A percentile compares a stretch with the other conserved stretches of the same genome.
Evolutionary conservation across 2,113 vertebrate species (phyloP).

Genomic region (Pyxicephalus adspersus): DNA sequence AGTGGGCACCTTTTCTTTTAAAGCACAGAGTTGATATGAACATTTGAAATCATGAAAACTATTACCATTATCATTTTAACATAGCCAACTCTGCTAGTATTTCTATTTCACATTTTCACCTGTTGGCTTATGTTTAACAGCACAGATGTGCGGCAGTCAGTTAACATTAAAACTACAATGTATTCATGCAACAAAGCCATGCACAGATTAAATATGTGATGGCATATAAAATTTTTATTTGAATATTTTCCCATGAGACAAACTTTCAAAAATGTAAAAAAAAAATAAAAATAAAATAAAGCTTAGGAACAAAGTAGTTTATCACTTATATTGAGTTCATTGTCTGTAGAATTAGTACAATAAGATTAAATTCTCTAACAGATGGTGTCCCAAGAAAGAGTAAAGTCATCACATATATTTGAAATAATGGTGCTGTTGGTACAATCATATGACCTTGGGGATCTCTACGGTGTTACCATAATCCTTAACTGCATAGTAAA

Average conservation of each 20-base stretch:
- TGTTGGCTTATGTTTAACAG: too few species aligned
- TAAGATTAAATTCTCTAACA: slow-evolving; percentile 39
- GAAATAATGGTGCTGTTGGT: slow-evolving; percentile 13
- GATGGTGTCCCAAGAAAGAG: slow-evolving; percentile 39
- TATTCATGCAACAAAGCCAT: too few species aligned
- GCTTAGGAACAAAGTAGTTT: neutral
- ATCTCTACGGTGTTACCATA: neutral
- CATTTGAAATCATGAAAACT: too few species aligned
- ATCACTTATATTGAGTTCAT: slow-evolving; percentile 1
- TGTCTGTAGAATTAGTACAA: slow-evolving; percentile 15
- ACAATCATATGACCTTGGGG: slow-evolving; percentile 36
- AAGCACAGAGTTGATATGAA: too few species aligned
- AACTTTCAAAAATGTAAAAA: neutral
- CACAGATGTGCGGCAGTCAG: too few species aligned
- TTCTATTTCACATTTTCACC: too few species aligned
- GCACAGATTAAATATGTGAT: neutral
- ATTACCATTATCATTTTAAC: too few species aligned
- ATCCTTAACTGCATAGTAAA: neutral
- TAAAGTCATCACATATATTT: slow-evolving; percentile 29
- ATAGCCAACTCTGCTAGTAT: too few species aligned
- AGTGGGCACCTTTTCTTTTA: too few species aligned
- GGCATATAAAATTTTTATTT: neutral
- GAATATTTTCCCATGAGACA: neutral
- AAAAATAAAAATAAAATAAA: neutral
- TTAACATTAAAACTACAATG: too few species aligned